Percentiles rank a stretch among this genome's conserved stretches.
These are phyloP conservation scores for Drosophila azteca DNA, from an alignment of 1,140 invertebrate species.

Conservation along the genomic window DNA sequence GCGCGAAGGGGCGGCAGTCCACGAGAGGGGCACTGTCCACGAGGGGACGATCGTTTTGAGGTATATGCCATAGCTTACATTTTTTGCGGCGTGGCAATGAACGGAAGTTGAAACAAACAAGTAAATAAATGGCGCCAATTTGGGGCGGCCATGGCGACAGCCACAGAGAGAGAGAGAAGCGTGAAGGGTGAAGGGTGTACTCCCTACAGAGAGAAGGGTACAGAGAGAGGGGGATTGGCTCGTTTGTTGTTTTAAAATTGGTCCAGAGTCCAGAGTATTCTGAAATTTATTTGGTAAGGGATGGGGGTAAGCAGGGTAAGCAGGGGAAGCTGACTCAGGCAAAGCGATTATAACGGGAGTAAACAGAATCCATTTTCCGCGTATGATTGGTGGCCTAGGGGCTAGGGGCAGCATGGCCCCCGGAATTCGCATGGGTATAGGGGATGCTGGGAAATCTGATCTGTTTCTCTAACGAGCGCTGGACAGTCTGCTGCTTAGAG, in stretches of 20 bases:
- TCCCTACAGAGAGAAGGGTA: too few relatives aligned
- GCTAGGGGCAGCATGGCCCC: neutral
- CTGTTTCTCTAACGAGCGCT: constrained; percentile 39
- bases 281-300: constrained; percentile 72
- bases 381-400: constrained; percentile 69
- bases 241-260: constrained; percentile 76
- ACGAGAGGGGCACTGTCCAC: neutral
- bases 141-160: constrained; percentile 53
- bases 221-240: constrained; percentile 14
- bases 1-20: constrained; percentile 26
- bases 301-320: neutral
- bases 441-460: constrained; percentile 36
- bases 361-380: constrained; percentile 80
- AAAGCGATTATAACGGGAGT: constrained; percentile 78
- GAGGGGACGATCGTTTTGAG: constrained; percentile 40
- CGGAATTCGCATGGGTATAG: neutral
- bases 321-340: constrained; percentile 65
- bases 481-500: constrained; percentile 1
- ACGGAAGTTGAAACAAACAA: constrained; percentile 82
- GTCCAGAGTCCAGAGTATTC: constrained; percentile 20
- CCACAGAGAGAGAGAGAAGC: neutral
- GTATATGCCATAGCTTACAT: constrained; percentile 69
- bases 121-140: constrained; percentile 83
- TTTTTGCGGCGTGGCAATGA: constrained; percentile 81
- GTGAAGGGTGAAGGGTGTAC: too few relatives aligned